These are phyloP conservation scores for Zalophus californianus DNA, from an alignment of 2,797 vertebrate species.

Conservation along the genomic window DNA sequence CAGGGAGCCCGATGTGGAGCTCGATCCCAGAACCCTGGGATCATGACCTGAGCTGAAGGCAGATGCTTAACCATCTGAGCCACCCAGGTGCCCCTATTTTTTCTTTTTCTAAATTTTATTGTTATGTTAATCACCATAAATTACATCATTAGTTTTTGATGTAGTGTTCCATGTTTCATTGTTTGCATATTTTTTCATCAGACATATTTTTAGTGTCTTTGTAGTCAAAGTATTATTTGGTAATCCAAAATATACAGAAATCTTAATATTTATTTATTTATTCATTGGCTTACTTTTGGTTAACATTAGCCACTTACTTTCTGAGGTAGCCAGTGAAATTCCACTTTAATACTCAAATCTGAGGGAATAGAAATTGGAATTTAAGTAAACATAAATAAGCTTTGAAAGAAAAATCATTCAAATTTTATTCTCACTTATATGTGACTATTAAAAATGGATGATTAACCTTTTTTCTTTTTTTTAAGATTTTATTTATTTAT, in stretches of 20 bases:
- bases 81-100: background rate
- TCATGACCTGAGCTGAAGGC: no score
- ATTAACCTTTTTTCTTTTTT: background rate
- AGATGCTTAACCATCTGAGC: no score
- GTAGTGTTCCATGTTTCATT: no score
- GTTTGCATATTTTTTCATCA: background rate
- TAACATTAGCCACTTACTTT: background rate
- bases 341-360: background rate
- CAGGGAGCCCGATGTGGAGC: no score
- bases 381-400: background rate
- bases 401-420: background rate
- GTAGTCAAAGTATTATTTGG: background rate
- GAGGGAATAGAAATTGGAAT: background rate
- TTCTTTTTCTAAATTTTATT: no score
- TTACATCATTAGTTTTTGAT: no score
- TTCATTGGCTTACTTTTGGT: background rate
- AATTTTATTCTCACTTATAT: background rate
- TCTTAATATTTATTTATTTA: background rate
- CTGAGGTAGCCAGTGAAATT: background rate
- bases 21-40: no score
- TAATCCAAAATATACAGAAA: background rate
- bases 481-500: no score
- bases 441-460: background rate
- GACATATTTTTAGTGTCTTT: background rate
- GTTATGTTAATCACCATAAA: no score